Evolutionary conservation across 2,888 invertebrate species (phyloP).

Genomic region (Drosophila robusta): DNA sequence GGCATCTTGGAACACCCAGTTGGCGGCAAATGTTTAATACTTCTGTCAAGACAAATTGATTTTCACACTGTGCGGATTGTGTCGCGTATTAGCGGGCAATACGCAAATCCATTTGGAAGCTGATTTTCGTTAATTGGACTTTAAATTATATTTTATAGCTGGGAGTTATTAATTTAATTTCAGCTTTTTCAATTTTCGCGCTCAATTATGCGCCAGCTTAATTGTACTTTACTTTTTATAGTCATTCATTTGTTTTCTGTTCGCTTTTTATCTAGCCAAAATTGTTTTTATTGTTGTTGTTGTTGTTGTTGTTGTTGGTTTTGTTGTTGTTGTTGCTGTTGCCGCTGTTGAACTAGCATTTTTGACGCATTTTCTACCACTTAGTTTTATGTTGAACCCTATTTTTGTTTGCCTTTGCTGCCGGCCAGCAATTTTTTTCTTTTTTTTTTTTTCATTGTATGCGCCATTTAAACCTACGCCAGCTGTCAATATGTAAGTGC

Average conservation of each 20-base stretch:
- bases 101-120: constrained; percentile 8
- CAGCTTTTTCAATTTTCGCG: constrained; percentile 50
- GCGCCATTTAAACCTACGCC: constrained; percentile 55
- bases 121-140: constrained; percentile 21
- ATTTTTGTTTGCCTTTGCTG: constrained; percentile 27
- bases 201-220: constrained; percentile 61
- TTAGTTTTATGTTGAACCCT: constrained; percentile 35
- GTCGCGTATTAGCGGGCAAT: constrained; percentile 3
- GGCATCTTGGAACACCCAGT: too few species aligned
- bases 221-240: constrained; percentile 41
- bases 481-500: constrained; percentile 33
- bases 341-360: constrained; percentile 17
- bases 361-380: constrained; percentile 38
- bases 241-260: background rate
- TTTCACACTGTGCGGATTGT: constrained; percentile 4
- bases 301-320: constrained; percentile 1
- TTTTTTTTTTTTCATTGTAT: constrained; percentile 31
- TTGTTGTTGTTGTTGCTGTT: constrained; percentile 3
- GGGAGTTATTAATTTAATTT: constrained; percentile 39
- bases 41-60: constrained; percentile 13
- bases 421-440: constrained; percentile 7
- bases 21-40: background rate
- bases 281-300: constrained; percentile 4
- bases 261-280: constrained; percentile 1
- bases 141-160: constrained; percentile 16